These are phyloP conservation scores for Heliconius eleuchia DNA, from an alignment of 1,140 invertebrate species.

Conservation along the genomic window DNA sequence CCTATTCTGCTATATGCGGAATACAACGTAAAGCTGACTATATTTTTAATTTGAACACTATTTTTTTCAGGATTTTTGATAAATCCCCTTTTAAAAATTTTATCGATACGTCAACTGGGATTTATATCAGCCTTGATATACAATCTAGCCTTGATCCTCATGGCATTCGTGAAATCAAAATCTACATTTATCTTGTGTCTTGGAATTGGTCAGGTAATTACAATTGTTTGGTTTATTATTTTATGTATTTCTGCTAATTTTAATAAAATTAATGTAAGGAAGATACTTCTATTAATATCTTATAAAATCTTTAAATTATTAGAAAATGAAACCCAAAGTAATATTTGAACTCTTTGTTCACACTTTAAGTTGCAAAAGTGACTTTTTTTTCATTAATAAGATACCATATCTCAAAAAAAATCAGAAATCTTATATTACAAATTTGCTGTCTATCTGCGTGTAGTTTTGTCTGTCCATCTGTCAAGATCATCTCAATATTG, in stretches of 20 bases:
- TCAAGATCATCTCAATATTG: too few relatives aligned
- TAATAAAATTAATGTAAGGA: background rate
- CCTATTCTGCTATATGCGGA: too few relatives aligned
- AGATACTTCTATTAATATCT: too few relatives aligned
- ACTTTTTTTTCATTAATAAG: too few relatives aligned
- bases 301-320: too few relatives aligned
- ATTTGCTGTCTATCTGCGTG: too few relatives aligned
- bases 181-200: slow-evolving; percentile 45
- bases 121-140: slow-evolving; percentile 41
- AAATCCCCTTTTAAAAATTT: slow-evolving; percentile 45
- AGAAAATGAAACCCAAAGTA: background rate
- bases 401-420: too few relatives aligned
- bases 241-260: background rate
- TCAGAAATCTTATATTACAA: too few relatives aligned
- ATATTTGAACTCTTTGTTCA: background rate
- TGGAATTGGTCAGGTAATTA: slow-evolving; percentile 53
- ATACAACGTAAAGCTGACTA: too few relatives aligned
- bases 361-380: too few relatives aligned
- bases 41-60: slow-evolving; percentile 1
- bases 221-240: background rate
- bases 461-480: too few relatives aligned
- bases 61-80: slow-evolving; percentile 52
- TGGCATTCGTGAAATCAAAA: slow-evolving; percentile 48
- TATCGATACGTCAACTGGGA: slow-evolving; percentile 51
- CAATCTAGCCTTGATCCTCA: slow-evolving; percentile 48